phyloP scores from a whole-genome alignment of 2,113 vertebrate species.

The Phrynosoma platyrhinos region DNA sequence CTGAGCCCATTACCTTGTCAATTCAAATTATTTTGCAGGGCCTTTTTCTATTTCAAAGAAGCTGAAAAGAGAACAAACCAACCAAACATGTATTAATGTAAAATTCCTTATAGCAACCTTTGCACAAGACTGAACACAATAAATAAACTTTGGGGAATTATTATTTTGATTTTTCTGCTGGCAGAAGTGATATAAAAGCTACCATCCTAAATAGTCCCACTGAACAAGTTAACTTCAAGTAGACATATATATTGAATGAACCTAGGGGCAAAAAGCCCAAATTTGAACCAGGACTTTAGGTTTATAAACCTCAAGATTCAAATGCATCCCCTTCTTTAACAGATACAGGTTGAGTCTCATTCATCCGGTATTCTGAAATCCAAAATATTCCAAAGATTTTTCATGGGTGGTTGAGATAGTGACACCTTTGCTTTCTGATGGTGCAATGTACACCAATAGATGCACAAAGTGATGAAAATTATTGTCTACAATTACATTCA shows the following conservation, averaged over 20 bases:
- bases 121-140: background rate
- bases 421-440: no score
- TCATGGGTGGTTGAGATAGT: no score
- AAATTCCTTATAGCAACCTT: background rate
- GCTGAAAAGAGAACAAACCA: constrained; percentile 31
- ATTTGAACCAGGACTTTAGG: background rate
- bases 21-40: background rate
- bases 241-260: background rate
- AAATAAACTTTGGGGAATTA: no score
- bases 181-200: background rate
- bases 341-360: background rate
- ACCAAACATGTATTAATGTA: background rate
- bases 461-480: no score
- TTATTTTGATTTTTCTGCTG: background rate
- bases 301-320: background rate
- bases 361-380: no score
- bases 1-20: constrained; percentile 87
- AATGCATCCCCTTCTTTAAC: background rate
- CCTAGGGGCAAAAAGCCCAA: background rate
- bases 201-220: background rate
- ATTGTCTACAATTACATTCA: no score
- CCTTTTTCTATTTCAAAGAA: constrained; percentile 13
- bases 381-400: no score
- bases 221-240: background rate
- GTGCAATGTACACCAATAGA: no score